phyloP scores from a whole-genome alignment of 2,113 vertebrate genomes.

The Aegithalos caudatus region DNA sequence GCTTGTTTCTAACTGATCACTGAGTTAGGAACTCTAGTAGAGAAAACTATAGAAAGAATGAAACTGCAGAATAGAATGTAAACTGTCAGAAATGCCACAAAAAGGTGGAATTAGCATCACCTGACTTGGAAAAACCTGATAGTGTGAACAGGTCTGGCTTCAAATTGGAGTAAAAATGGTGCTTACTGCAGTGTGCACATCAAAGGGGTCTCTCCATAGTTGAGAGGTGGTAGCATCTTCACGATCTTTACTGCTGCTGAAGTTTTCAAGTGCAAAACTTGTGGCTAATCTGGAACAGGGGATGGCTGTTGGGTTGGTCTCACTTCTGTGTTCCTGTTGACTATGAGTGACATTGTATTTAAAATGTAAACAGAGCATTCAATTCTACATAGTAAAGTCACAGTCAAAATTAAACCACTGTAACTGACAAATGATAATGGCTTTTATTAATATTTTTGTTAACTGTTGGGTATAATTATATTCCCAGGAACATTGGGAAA shows the following conservation, averaged over 20 bases:
- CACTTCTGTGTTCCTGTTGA: neutral
- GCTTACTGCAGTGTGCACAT: neutral
- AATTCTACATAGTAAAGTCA: neutral
- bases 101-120: rapidly evolving
- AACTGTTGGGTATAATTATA: neutral
- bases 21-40: neutral
- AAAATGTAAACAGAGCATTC: neutral
- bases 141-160: neutral
- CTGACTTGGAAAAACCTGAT: neutral
- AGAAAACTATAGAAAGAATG: neutral
- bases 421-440: neutral
- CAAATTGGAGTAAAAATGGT: neutral
- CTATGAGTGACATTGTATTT: neutral
- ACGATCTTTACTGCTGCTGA: neutral
- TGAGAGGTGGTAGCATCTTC: neutral
- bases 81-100: neutral
- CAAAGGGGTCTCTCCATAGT: neutral
- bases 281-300: neutral
- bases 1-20: neutral
- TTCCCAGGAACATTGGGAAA: rapidly evolving
- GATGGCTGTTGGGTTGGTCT: neutral
- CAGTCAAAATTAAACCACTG: neutral
- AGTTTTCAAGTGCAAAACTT: neutral
- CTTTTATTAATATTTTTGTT: neutral
- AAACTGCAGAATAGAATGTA: neutral